These are phyloP conservation scores for Hyles lineata DNA, from an alignment of 2,888 invertebrate species.

Conservation along the genomic window DNA sequence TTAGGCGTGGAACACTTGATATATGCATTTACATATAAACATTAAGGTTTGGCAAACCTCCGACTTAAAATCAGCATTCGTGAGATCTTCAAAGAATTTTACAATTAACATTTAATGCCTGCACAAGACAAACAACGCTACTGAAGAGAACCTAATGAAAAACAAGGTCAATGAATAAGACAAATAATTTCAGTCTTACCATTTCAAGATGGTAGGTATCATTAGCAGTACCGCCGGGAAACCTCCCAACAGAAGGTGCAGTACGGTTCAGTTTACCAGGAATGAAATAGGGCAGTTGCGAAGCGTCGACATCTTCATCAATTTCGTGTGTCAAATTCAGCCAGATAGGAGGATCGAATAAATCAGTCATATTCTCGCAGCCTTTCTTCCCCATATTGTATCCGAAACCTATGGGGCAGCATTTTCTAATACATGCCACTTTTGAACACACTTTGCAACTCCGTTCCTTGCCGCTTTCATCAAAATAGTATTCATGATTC, in stretches of 20 bases:
- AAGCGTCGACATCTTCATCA: constrained; percentile 45
- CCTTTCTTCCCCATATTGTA: constrained; percentile 40
- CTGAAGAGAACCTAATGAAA: too few species aligned
- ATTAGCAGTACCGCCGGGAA: constrained; percentile 41
- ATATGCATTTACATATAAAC: too few species aligned
- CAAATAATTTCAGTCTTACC: constrained; percentile 50
- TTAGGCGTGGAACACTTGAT: too few species aligned
- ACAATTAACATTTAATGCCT: too few species aligned
- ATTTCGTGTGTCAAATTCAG: constrained; percentile 46
- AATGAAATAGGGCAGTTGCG: constrained; percentile 55
- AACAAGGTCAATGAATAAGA: too few species aligned
- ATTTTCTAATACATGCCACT: constrained; percentile 59
- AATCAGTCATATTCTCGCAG: constrained; percentile 48
- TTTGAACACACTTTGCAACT: constrained; percentile 58
- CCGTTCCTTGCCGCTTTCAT: constrained; percentile 45
- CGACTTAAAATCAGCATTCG: too few species aligned
- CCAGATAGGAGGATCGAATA: constrained; percentile 60
- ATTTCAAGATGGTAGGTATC: constrained; percentile 46
- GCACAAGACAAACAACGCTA: too few species aligned
- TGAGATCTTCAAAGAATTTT: too few species aligned
- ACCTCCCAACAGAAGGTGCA: constrained; percentile 35
- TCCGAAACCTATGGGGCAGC: constrained; percentile 61
- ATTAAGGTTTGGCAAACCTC: too few species aligned
- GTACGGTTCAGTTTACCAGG: constrained; percentile 57
- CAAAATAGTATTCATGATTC: constrained; percentile 53